Conservation (phyloP, 2,888 invertebrate species). For the Melanostoma mellinum region DNA sequence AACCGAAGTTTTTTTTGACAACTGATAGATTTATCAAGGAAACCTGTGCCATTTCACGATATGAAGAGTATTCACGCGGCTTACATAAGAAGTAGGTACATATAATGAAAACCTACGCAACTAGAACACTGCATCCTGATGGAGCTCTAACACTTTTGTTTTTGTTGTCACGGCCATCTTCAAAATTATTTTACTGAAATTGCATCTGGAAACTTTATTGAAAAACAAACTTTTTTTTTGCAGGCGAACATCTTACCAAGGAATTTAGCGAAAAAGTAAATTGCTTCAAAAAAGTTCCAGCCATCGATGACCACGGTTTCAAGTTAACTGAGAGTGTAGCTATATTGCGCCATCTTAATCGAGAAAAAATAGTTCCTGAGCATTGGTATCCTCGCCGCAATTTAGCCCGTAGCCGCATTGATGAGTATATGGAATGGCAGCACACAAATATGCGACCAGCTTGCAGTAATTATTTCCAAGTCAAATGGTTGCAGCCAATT, state of each 20-base stretch:
- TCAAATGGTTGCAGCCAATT: slow-evolving; percentile 83
- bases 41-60: too few species aligned
- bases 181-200: background rate
- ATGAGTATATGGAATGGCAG: slow-evolving; percentile 90
- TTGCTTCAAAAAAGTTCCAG: slow-evolving; percentile 86
- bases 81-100: too few species aligned
- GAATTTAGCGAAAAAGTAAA: slow-evolving; percentile 84
- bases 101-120: too few species aligned
- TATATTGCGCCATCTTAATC: slow-evolving; percentile 86
- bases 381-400: slow-evolving; percentile 88
- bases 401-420: slow-evolving; percentile 85
- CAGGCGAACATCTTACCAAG: slow-evolving; percentile 86
- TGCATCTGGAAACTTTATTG: too few species aligned
- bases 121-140: too few species aligned
- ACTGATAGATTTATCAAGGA: too few species aligned
- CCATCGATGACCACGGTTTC: slow-evolving; percentile 87
- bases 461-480: slow-evolving; percentile 85
- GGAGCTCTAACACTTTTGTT: too few species aligned
- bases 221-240: slow-evolving; percentile 66
- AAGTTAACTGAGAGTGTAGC: slow-evolving; percentile 87
- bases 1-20: too few species aligned
- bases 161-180: too few species aligned
- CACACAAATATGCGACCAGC: slow-evolving; percentile 85
- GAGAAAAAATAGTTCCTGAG: slow-evolving; percentile 83
- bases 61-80: too few species aligned